Percentiles rank a stretch among this genome's conserved stretches.
phyloP scores from a whole-genome alignment of 2,888 invertebrate species.

The Tachina grossa region DNA sequence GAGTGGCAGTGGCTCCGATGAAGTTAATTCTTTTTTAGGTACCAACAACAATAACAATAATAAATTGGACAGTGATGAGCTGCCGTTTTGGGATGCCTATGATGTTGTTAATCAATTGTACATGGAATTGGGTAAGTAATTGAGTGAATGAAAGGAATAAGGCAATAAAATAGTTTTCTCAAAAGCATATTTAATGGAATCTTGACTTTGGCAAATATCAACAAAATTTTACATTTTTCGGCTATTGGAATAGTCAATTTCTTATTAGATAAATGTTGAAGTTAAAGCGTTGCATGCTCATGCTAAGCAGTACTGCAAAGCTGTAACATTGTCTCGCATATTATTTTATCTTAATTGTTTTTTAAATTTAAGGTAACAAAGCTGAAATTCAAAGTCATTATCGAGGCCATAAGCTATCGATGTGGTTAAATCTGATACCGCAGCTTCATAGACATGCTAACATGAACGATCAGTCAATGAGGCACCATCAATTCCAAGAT shows the following conservation, averaged over 20 bases:
- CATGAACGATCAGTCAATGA: conserved; percentile 90
- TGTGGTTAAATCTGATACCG: conserved; percentile 95
- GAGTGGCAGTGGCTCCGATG: conserved; percentile 68
- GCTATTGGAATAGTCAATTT: too few relatives aligned
- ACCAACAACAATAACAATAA: conserved; percentile 61
- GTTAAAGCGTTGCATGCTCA: too few relatives aligned
- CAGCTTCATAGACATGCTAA: conserved; percentile 93
- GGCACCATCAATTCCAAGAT: conserved; percentile 93
- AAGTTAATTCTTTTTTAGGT: conserved; percentile 71
- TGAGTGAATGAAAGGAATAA: too few relatives aligned
- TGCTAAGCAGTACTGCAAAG: neutral
- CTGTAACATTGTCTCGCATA: neutral
- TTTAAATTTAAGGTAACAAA: conserved; percentile 84
- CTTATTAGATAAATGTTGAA: too few relatives aligned
- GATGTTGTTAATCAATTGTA: conserved; percentile 95
- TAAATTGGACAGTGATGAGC: conserved; percentile 74
- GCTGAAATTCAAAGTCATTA: conserved; percentile 94
- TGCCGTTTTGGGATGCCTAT: conserved; percentile 94
- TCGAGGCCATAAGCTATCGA: conserved; percentile 95
- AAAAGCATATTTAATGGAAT: too few relatives aligned
- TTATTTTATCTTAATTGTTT: neutral
- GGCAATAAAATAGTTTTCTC: too few relatives aligned
- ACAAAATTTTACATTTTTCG: too few relatives aligned
- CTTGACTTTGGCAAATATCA: too few relatives aligned
- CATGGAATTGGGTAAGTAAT: conserved; percentile 88